Base-by-base conservation (phyloP, 2,888 invertebrate genomes). In the Coleophora flavipennella region DNA sequence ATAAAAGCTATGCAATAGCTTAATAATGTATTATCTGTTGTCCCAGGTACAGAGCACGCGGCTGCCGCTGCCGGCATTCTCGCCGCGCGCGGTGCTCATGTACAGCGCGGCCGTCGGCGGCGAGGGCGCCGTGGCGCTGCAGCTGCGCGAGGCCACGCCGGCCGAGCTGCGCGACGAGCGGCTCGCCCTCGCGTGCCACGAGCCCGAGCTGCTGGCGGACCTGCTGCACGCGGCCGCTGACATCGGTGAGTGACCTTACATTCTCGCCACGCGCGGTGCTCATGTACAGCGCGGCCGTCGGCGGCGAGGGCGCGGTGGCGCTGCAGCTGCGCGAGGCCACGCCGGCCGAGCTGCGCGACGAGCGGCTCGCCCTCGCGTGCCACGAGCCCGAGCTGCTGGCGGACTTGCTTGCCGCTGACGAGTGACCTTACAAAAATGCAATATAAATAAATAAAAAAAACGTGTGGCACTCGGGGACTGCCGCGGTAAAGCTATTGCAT, bases 361-460 rank as follows among this genome's bases (percentile, higher is more conserved):
- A 35, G 1, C 6, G 13, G 27, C 8, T 35, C 9, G 10, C 26
- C 27, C 26, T 27, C 13, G 13, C 27, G 50, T 91, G 91, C 76
- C 90, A 91, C 64, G 92, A 92, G 75, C 89, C 91, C 25, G 91
- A 91, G 60, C 88, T 92, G 65, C 83, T 92, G 41, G 90, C 91
- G 35, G 92, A 92, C 69, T 84, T 92, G 59, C 83, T 92, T 39
- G 88, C 90, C 46, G 88, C 87, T 59, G 88, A 83, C 41, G 2
- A 2, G 34, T 12, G 25, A 33, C 32, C 11, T 9, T 28, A 7
- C 28, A 28, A 28, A 9, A 28, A n/a, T n/a, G n/a, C n/a, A n/a
- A n/a, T n/a, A n/a, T n/a, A n/a, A n/a, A n/a, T n/a, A n/a, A n/a
- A n/a, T n/a, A n/a, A n/a, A n/a, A n/a, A n/a, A n/a, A n/a, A n/a